Evolutionary conservation across 2,888 invertebrate genomes (phyloP), one percentile per base, ranked within the genome.

Genomic region (Dryococelus australis): DNA sequence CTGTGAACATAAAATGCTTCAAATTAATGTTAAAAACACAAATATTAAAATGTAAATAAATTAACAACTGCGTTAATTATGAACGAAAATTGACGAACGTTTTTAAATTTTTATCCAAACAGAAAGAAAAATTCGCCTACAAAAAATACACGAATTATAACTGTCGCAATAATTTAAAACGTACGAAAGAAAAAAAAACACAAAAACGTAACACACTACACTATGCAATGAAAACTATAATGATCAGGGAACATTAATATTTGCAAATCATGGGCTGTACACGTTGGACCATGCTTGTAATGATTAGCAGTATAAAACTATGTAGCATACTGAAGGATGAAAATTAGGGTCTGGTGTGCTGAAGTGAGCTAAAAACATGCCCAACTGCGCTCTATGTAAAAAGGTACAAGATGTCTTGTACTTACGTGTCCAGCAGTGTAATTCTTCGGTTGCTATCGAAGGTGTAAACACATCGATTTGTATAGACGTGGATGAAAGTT

Each of bases 351-450:
- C 16, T 65, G 20, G 20, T 65, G 20, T 24, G 65, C n/a, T 65
- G 65, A 65, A 65, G 65, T 65, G 65, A 65, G 65, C 65, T 65
- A 65, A n/a, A 51, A 24, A 24, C 65, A 65, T 65, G 65, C 65
- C 65, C n/a, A 20, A 65, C n/a, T 65, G 65, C 65, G n/a, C 65
- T 65, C 65, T 65, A 65, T 65, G 65, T 65, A 65, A 65, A 65
- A 51, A 65, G 8, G n/a, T 65, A 65, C 65, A 65, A 65, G 65
- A 65, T 65, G 12, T 51, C 12, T 16, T 51, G 20, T 51, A 65
- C 65, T 65, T 65, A 65, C 65, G 20, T 65, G 65, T 8, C 16
- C 65, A 65, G 65, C n/a, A 24, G 65, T 65, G 65, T 24, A n/a
- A 65, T 16, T 65, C 51, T 51, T 51, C 51, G 13, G 20, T 51